Evolutionary conservation across 2,797 vertebrate genomes (phyloP).

Genomic region (Bryconaethiops microstoma): DNA sequence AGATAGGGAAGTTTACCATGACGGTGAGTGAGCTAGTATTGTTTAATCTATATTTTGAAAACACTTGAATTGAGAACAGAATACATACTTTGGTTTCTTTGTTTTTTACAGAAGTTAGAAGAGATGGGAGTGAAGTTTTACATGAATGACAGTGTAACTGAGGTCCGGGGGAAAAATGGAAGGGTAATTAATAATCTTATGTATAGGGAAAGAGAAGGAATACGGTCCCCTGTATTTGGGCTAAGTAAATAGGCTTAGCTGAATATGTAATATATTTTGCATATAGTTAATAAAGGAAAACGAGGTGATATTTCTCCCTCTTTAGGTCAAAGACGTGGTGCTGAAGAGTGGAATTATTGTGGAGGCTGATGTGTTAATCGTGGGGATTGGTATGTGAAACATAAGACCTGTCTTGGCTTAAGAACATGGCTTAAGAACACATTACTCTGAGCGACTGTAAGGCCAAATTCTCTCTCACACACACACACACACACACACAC

Average conservation of each 20-base stretch:
- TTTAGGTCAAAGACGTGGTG: constrained; percentile 78
- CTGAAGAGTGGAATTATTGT: constrained; percentile 75
- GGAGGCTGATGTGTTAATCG: constrained; percentile 79
- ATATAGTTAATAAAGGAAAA: neutral
- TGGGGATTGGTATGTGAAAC: constrained; percentile 79
- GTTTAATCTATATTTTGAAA: neutral
- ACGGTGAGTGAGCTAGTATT: constrained; percentile 66
- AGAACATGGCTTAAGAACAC: no score
- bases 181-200: constrained; percentile 70
- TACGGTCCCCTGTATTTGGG: neutral
- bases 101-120: constrained; percentile 75
- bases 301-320: neutral
- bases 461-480: neutral
- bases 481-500: no score
- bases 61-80: neutral
- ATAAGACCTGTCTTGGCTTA: neutral
- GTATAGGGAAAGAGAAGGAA: neutral
- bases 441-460: neutral
- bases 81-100: neutral
- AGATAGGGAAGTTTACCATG: constrained; percentile 80
- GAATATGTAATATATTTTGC: neutral
- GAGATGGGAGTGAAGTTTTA: constrained; percentile 79
- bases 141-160: constrained; percentile 78
- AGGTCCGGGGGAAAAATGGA: constrained; percentile 76
- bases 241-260: neutral